Base-by-base conservation (phyloP, 2,113 vertebrate species). In the Menura novaehollandiae region DNA sequence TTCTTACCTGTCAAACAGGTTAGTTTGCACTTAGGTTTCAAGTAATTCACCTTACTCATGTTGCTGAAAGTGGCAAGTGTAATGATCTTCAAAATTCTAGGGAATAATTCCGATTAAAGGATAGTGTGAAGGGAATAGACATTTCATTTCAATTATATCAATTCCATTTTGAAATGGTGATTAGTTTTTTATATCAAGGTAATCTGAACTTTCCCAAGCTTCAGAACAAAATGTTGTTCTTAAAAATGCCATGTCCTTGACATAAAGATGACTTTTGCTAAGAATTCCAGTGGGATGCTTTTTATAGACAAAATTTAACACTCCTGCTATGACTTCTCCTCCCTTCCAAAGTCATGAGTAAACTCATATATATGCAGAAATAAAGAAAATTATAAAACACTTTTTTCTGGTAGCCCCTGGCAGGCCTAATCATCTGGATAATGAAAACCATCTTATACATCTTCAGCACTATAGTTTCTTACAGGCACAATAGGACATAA, bases 391-490 rank as follows among this genome's bases (percentile, higher is more conserved):
- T 33, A 51, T 51, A 64, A 82, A 88, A 74, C 53, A 2, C 47
- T 93, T 93, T 47, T 94, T 37, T n/a, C 30, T 93, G 32, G 16
- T 89, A 60, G 19, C 41, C 53, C 47, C 51, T 91, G 79, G 28
- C 41, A 94, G 41, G 58, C 39, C 46, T 75, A 89, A 86, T 95
- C 20, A 92, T 73, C 55, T 30, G 3, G 72, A 96, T 97, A 97
- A 97, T 95, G n/a, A 97, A 96, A 95, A 26, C 15, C 33, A 15
- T 88, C 7, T 92, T 91, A 88, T 59, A 33, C 33, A 72, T 46
- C n/a, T 87, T 95, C 66, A 53, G 63, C 87, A 77, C 72, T 96
- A 7, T 69, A 51, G 30, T 78, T 94, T 95, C 81, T 80, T 78
- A 88, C 6, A 94, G 80, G 60, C 51, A 80, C 44, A 95, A 86